These are phyloP conservation scores for Laterallus jamaicensis DNA, from an alignment of 2,113 vertebrate species.

Conservation along the genomic window DNA sequence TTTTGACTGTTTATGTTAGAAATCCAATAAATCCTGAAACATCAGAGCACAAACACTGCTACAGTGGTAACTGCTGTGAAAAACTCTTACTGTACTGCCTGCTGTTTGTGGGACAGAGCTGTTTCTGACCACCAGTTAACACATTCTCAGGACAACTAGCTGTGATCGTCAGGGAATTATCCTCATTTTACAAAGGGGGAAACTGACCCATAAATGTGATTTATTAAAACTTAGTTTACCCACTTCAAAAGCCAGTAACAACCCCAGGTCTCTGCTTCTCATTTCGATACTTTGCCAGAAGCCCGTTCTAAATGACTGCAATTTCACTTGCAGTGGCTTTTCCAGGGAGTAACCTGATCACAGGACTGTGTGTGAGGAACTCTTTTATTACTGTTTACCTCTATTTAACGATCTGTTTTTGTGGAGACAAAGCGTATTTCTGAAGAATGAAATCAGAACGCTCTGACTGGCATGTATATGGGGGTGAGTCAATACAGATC, in stretches of 20 bases:
- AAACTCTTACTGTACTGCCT: neutral
- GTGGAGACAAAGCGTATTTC: neutral
- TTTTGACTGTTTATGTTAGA: neutral
- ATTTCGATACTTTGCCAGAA: neutral
- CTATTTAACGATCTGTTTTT: conserved; percentile 26
- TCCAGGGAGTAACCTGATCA: conserved; percentile 28
- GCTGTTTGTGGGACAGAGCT: neutral
- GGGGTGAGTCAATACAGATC: neutral
- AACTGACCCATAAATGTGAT: neutral
- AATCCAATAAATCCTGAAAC: neutral
- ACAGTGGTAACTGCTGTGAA: neutral
- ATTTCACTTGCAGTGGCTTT: conserved; percentile 12
- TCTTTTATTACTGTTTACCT: conserved; percentile 35
- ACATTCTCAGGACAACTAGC: neutral
- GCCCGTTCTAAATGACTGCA: neutral
- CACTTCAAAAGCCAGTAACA: conserved; percentile 21
- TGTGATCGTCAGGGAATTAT: neutral
- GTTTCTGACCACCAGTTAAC: neutral
- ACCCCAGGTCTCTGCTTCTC: neutral
- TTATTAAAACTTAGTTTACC: neutral
- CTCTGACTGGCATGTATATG: neutral
- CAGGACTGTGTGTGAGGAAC: neutral
- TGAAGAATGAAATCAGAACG: conserved; percentile 9
- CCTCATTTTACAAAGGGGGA: neutral
- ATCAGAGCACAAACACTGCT: neutral